Evolutionary conservation across 2,888 invertebrate genomes (phyloP).

Genomic region (Scelioninae gen. 2): DNA sequence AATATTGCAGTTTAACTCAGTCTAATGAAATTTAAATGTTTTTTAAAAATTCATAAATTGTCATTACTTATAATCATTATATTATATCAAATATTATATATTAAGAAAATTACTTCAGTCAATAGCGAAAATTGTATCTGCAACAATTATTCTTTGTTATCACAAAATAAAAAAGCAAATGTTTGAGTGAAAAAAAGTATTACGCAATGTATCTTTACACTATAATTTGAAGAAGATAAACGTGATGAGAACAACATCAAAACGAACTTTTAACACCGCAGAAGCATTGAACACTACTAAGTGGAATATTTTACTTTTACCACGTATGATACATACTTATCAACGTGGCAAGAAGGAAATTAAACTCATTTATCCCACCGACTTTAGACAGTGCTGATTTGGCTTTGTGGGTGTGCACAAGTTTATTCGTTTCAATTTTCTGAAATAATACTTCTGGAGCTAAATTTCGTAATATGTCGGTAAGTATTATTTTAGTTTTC

Average conservation of each 20-base stretch:
- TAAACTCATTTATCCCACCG: constrained; percentile 13
- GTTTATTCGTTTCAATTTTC: constrained; percentile 4
- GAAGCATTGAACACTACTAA: constrained; percentile 1
- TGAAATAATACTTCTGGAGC: neutral
- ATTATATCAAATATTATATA: too few species aligned
- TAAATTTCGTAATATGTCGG: constrained; percentile 22
- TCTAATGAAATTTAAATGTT: too few species aligned
- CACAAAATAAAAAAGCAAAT: neutral
- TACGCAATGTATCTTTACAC: constrained; percentile 1
- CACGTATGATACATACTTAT: constrained; percentile 44
- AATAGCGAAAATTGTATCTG: too few species aligned
- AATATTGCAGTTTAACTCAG: too few species aligned
- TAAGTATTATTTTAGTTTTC: constrained; percentile 4
- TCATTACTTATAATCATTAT: too few species aligned
- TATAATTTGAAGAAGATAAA: constrained; percentile 33
- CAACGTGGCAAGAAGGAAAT: constrained; percentile 12
- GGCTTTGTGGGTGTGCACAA: constrained; percentile 16
- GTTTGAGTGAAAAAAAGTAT: neutral
- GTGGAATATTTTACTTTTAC: constrained; percentile 41
- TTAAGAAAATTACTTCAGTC: too few species aligned
- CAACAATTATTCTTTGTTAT: too few species aligned
- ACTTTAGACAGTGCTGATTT: constrained; percentile 23
- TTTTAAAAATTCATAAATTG: too few species aligned
- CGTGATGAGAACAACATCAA: neutral
- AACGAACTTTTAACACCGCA: constrained; percentile 22